Base-by-base conservation (phyloP, 2,797 vertebrate genomes). In the Oreortyx pictus region DNA sequence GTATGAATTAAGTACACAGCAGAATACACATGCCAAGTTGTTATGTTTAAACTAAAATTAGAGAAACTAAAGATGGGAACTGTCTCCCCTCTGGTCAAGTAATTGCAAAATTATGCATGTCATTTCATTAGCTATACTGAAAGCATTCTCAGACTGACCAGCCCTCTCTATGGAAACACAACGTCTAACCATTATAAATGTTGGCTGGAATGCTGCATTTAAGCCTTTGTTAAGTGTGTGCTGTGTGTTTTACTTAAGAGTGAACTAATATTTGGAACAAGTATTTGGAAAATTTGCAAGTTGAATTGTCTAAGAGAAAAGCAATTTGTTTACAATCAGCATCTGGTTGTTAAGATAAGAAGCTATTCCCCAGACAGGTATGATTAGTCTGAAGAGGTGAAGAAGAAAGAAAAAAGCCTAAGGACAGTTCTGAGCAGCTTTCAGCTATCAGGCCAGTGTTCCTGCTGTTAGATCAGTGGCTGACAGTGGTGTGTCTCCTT, bases 71-170 rank as follows among this genome's bases (percentile, higher is more conserved):
- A 89, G 43, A 83, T 46, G 66, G 56, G 39, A 90, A 52, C 56
- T 49, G 7, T 61, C 46, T 92, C 73, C 14, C 31, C 25, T 78
- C 29, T 66, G 62, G 76, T 78, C 73, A 90, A 90, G 37, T 85
- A 87, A 76, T 76, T 88, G 56, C 3, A 9, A 83, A 91, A 94
- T 89, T 89, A 93, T 78, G 65, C 57, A 37, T 89, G 35, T 61
- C 31, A 75, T 57, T 83, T 93, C 73, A 83, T 94, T 78, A 89
- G 39, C 20, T 88, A n/a, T 66, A 91, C 50, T 76, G 89, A 89
- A 94, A 93, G 11, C 77, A 83, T 92, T 92, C 82, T 71, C 77
- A 91, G 66, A 92, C 66, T 93, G 62, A 82, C 62, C 85, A 81
- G 71, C 67, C 83, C n/a, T 91, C 89, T 73, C 87, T 92, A 52